Base-by-base conservation (phyloP, 2,113 vertebrate genomes). In the Dicerorhinus sumatrensis region DNA sequence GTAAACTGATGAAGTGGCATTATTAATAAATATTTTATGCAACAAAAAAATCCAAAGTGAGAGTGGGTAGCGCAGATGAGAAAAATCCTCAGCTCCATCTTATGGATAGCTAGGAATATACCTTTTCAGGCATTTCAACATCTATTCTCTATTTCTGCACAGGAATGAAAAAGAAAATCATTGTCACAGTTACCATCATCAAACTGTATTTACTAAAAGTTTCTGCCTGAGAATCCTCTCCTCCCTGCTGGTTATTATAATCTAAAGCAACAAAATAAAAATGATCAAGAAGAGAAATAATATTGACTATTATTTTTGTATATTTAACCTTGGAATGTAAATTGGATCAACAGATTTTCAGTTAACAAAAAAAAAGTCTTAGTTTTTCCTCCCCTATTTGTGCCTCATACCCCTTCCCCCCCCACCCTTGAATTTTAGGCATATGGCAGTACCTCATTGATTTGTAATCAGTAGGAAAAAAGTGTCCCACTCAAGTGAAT, bases 11-110 rank as follows among this genome's bases (percentile, higher is more conserved):
- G 63, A 81, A 33, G 76, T 82, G 51, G 62, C 67, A 46, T 96
- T 89, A 87, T 79, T 82, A 91, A 93, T 86, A 81, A 88, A 48
- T 77, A 79, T 63, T 93, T 94, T 83, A 58, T 48, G 56, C 82
- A 33, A n/a, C 62, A 79, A 3, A 94, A 69, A 81, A 73, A 10
- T 31, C 48, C 48, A 13, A 6, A 70, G 23, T 69, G 63, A 33
- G 60, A 20, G 48, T 39, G 31, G 39, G 29, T 12, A 29, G 56
- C 67, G 12, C 27, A 80, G 67, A 21, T 39, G 9, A 72, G 62
- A 56, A 48, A 54, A 18, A 48, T 33, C 27, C 75, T 51, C 7
- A 23, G 20, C 54, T 69, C 56, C 18, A 2, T 51, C 14, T 70
- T 21, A 5, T 0, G 6, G 42, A 8, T 2, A 56, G 33, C 13